These are phyloP conservation scores for Labroides dimidiatus DNA, from an alignment of 2,797 vertebrate genomes.

Conservation along the genomic window DNA sequence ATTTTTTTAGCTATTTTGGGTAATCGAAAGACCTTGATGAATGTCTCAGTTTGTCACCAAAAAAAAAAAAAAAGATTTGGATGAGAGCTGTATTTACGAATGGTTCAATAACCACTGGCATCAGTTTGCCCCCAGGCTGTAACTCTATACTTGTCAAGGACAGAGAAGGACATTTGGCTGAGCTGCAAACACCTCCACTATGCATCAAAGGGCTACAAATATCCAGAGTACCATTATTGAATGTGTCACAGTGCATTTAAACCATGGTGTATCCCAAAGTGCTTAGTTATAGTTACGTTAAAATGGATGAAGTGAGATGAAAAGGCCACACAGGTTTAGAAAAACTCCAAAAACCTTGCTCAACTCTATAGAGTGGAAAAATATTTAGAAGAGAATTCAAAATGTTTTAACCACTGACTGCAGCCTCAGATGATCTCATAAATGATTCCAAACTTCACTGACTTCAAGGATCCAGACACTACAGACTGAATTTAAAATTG, in stretches of 20 bases:
- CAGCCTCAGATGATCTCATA: not conserved
- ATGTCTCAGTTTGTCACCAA: not conserved
- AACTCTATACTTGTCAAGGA: slow-evolving; percentile 63
- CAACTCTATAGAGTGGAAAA: not conserved
- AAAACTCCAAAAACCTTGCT: not conserved
- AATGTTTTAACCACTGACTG: not conserved
- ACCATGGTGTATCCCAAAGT: not conserved
- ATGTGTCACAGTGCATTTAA: slow-evolving; percentile 8
- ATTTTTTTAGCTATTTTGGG: no score
- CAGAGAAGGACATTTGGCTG: slow-evolving; percentile 48
- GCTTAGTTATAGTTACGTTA: not conserved
- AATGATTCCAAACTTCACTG: no score
- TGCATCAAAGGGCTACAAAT: slow-evolving; percentile 22
- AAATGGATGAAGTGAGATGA: not conserved
- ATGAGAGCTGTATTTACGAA: slow-evolving; percentile 14
- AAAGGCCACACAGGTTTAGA: not conserved
- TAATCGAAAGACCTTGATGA: not conserved
- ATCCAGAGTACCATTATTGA: not conserved
- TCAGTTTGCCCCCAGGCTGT: slow-evolving; percentile 47
- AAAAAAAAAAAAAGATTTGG: not conserved
- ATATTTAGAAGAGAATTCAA: not conserved
- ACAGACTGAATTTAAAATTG: no score
- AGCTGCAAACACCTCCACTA: slow-evolving; percentile 20
- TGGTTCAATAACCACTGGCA: slow-evolving; percentile 48
- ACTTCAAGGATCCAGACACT: no score